Percentiles rank a stretch among this genome's conserved stretches.
Evolutionary conservation across 1,140 invertebrate genomes (phyloP).

Genomic region (Archegozetes longisetosus): DNA sequence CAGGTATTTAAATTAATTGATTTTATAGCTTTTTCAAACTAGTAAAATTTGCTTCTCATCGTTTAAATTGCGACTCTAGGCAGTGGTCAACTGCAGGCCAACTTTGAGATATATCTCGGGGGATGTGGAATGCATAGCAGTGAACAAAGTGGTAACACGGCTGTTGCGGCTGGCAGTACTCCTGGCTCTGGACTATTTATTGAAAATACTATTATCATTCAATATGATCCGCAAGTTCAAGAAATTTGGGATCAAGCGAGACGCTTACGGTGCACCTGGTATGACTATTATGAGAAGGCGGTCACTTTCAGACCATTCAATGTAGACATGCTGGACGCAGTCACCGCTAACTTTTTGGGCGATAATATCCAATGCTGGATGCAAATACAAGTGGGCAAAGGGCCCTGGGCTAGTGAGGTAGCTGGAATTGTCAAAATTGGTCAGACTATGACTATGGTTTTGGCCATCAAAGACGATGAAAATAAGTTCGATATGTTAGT

Average conservation of each 20-base stretch:
- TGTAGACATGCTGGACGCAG: conserved; percentile 81
- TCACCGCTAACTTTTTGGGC: conserved; percentile 81
- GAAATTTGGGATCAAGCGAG: conserved; percentile 58
- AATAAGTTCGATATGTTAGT: conserved; percentile 92
- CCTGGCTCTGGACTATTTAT: conserved; percentile 48
- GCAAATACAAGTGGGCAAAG: conserved; percentile 89
- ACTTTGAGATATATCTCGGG: conserved; percentile 78
- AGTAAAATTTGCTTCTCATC: neutral
- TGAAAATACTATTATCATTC: conserved; percentile 85
- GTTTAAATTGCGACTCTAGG: conserved; percentile 29
- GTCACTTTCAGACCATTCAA: conserved; percentile 78
- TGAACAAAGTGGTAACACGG: conserved; percentile 4
- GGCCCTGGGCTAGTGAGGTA: conserved; percentile 86
- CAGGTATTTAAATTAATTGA: conserved; percentile 24
- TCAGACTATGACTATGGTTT: conserved; percentile 91
- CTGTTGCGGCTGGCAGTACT: neutral
- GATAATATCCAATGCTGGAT: conserved; percentile 92
- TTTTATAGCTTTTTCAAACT: neutral
- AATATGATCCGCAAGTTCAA: conserved; percentile 85
- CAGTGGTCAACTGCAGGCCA: conserved; percentile 69
- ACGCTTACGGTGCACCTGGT: conserved; percentile 78
- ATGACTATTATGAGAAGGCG: conserved; percentile 85
- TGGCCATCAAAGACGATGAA: conserved; percentile 88
- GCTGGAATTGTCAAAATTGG: conserved; percentile 86
- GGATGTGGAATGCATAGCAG: conserved; percentile 23